Evolutionary conservation across 1,140 invertebrate genomes (phyloP), one percentile per base, ranked within the genome.

Genomic region (Monochamus saltuarius): DNA sequence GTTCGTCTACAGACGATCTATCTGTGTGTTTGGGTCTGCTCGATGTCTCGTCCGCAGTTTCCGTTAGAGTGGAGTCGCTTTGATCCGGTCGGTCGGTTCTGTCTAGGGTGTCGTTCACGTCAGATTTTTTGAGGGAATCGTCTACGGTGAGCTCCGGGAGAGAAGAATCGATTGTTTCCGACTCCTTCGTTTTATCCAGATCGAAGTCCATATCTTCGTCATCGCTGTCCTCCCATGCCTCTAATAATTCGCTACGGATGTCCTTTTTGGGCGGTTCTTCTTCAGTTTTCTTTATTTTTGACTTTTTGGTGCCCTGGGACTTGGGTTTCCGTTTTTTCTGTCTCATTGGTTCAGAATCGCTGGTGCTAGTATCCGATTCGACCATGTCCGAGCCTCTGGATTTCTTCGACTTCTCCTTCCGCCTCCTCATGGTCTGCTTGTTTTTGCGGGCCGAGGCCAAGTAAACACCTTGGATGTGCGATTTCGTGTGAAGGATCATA

Each of bases 401-500:
- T 34, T 55, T 43, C n/a, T 42, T 29, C 9, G 14, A 13, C 22
- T 46, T 46, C 9, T 56, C 54, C 51, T 58, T 66, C 58, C 13
- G 55, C 14, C 10, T 46, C 7, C 14, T 16, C 0, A 42, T 19
- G 19, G 55, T 13, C 52, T 67, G 67, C 46, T 69, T 70, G 3
- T 46, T 54, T 37, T 61, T 47, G 16, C 13, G 53, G 10, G 38
- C 56, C 38, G 59, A 50, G n/a, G 52, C 9, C 13, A 35, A 38
- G 50, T 46, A 16, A 6, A 45, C 45, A 14, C 59, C 65, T 54
- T 68, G 62, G 2, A 75, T 78, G 67, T 85, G 80, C 79, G 86
- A 78, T 80, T 86, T 81, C 40, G 84, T 84, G 70, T 90, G 89
- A 64, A 83, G 78, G 54, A 89, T 83, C 60, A 89, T 81, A 34